phyloP scores from a whole-genome alignment of 2,888 invertebrate species.

The Tyria jacobaeae region DNA sequence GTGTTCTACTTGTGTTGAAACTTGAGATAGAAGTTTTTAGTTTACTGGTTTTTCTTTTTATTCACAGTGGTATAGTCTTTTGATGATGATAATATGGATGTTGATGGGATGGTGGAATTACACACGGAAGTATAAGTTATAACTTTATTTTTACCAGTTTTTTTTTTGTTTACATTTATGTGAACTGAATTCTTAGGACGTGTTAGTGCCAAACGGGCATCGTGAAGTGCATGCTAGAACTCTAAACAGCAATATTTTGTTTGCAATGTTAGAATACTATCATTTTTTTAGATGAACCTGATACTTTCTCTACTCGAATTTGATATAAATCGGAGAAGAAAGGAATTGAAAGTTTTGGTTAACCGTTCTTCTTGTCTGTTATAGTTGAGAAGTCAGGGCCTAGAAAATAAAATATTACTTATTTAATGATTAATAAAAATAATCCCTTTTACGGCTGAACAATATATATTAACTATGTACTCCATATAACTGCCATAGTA shows the following conservation, averaged over 20 bases:
- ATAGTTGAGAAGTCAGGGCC: not conserved
- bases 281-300: no score
- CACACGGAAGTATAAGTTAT: not conserved
- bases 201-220: not conserved
- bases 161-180: not conserved
- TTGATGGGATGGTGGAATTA: not conserved
- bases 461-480: no score
- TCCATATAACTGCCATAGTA: no score
- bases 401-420: not conserved
- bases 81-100: not conserved
- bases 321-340: not conserved
- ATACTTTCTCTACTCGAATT: not conserved
- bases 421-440: no score
- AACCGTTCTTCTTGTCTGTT: not conserved
- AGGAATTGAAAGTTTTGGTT: not conserved
- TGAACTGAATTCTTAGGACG: not conserved
- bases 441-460: not conserved
- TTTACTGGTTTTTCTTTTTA: no score
- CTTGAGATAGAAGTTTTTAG: no score
- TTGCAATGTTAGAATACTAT: not conserved
- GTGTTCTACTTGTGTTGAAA: no score
- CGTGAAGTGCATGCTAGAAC: not conserved
- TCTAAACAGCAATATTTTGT: not conserved
- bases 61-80: no score
- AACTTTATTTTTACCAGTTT: not conserved